Evolutionary conservation across 2,797 vertebrate genomes (phyloP), one percentile per base, ranked within the genome.

Genomic region (Astyanax mexicanus): DNA sequence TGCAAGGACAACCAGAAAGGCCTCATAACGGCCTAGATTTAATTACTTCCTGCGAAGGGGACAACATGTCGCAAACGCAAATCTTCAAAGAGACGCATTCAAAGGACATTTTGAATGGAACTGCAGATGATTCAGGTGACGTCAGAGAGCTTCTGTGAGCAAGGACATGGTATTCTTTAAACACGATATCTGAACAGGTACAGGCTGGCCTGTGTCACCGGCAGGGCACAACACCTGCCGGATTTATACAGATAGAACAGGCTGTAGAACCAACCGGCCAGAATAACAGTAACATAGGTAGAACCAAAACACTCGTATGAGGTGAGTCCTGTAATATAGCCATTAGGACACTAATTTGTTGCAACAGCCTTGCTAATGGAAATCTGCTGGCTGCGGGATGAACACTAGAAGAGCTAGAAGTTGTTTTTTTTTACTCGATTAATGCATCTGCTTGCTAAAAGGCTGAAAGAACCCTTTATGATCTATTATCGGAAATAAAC

Each of bases 81-180:
- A 11, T 21, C 19, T 25, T 52, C 49, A 52, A 52, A 21, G 37
- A 42, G 25, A 7, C 9, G 1, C 23, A 6, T 55, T 55, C 25
- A 55, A 55, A 55, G 23, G 52, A 29, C 7, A 15, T 23, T 13
- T 1, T 45, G 11, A 65, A 42, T 27, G 3, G 19, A 27, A 61
- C 44, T 42, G 61, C 35, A 62, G 19, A 23, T 62, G 37, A 64
- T 15, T 25, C 21, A 64, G 1, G n/a, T 60, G 60, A 64, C 21
- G 3, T 42, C 29, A 61, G 17, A 61, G 6, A 62, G 37, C 37
- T 62, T 61, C 17, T 15, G 21, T n/a, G 11, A 65, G 15, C 0
- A 15, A 27, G 19, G 32, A 35, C 58, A 40, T 19, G 19, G 23
- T 40, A 19, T 60, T 38, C 32, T 35, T 17, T 35, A 6, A 15